Base-by-base conservation (phyloP, 2,113 vertebrate species). In the Mungos mungo region DNA sequence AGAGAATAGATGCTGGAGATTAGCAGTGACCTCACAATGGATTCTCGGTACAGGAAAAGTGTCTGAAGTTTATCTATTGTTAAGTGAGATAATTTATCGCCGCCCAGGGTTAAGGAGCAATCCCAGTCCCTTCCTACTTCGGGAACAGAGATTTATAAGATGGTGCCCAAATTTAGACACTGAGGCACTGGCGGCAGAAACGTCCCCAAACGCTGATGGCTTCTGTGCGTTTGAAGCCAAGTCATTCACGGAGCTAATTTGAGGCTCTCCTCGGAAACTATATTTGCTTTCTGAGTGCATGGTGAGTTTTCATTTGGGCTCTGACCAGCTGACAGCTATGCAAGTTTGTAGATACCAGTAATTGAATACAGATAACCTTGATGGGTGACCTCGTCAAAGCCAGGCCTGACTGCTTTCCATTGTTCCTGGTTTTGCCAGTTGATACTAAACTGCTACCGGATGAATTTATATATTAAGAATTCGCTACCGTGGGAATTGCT, bases 81-180 rank as follows among this genome's bases (percentile, higher is more conserved):
- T 99, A 99, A 99, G 98, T 99, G 99, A 98, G 99, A 99, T 99
- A 99, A 99, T 99, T 99, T 99, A 99, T 99, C 98, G 99, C 99
- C 98, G 97, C 97, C 92, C 96, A 98, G 98, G 99, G 99, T 99
- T 99, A 99, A 97, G 98, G 99, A 99, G 98, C 99, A 99, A 98
- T 98, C 98, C 98, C 97, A 98, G 99, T 98, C 99, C 99, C 97
- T 99, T 98, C 98, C 98, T 97, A 97, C 98, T 98, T 91, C 98
- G 92, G 98, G 97, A 98, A 97, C 97, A 96, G 98, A 98, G 98
- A 99, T 99, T 98, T 98, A 98, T 98, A 98, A 97, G 98, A 98
- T 97, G 98, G 98, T 98, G 98, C 98, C 98, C 98, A 99, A 98
- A 98, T 99, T 99, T 99, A 99, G 98, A 98, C 98, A 98, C 92